These are phyloP conservation scores for Astreopora myriophthalma DNA, from an alignment of 64 coral and sea anemone species.

Conservation along the genomic window DNA sequence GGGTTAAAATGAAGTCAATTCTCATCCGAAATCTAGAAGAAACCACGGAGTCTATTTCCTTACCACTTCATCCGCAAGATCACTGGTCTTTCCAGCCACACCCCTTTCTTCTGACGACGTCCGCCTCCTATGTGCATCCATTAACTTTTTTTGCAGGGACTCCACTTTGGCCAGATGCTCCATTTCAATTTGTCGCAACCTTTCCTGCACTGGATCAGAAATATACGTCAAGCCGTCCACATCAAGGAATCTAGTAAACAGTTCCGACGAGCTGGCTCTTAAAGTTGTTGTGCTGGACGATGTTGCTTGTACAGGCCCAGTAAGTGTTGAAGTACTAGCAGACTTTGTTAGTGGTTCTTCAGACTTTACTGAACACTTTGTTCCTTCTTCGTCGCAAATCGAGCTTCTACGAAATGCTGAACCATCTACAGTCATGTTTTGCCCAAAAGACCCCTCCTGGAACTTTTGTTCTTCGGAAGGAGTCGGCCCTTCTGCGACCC, in stretches of 20 bases:
- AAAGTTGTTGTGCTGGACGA: neutral
- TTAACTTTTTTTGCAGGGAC: constrained; percentile 52
- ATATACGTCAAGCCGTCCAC: constrained; percentile 82
- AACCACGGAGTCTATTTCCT: neutral
- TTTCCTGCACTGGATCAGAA: constrained; percentile 81
- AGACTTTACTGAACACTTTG: neutral
- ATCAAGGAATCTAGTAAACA: constrained; percentile 76
- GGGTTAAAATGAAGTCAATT: too few species aligned
- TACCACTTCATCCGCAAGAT: constrained; percentile 86
- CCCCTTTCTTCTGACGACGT: constrained; percentile 28
- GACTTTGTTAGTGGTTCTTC: neutral
- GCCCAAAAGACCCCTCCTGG: neutral
- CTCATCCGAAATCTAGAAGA: neutral
- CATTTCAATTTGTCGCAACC: constrained; percentile 82
- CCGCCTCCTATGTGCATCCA: constrained; percentile 55
- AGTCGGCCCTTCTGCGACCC: neutral
- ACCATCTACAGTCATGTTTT: neutral
- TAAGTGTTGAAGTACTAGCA: constrained; percentile 7
- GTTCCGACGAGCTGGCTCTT: constrained; percentile 2
- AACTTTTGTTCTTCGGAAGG: neutral
- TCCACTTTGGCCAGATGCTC: constrained; percentile 75
- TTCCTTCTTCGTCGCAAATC: neutral
- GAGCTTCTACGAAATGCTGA: neutral
- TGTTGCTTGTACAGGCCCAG: neutral
- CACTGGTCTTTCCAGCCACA: constrained; percentile 40